These are phyloP conservation scores for Melanaphis sacchari DNA, from an alignment of 1,140 invertebrate species.

Conservation along the genomic window DNA sequence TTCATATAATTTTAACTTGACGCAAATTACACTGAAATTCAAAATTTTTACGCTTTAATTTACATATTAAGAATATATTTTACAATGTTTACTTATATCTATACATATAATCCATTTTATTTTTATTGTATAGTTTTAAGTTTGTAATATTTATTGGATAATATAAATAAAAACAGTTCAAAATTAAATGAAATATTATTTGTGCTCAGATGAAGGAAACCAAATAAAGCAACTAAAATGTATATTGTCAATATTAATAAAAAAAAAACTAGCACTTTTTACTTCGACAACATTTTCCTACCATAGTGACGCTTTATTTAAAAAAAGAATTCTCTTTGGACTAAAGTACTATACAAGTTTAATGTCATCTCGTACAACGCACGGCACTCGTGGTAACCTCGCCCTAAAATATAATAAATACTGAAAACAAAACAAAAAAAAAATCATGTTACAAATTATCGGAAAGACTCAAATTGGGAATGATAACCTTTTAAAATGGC, in stretches of 20 bases:
- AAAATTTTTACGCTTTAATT: not conserved
- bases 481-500: not conserved
- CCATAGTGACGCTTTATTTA: not conserved
- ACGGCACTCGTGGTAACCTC: not conserved
- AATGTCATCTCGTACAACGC: not conserved
- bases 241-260: slow-evolving; percentile 17
- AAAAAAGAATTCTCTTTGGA: not conserved
- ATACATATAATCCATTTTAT: not conserved
- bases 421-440: not conserved
- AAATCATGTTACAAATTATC: not conserved
- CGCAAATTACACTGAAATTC: not conserved
- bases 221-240: not conserved
- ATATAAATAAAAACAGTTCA: not conserved
- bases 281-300: not conserved
- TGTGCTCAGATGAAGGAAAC: not conserved
- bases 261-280: not conserved
- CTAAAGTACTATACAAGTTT: not conserved
- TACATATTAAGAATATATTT: not conserved
- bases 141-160: not conserved
- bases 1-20: no score
- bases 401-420: not conserved
- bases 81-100: not conserved
- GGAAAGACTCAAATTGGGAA: not conserved
- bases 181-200: not conserved
- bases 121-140: not conserved